Base-by-base conservation (phyloP, 1,140 invertebrate species). In the Papilio glaucus region DNA sequence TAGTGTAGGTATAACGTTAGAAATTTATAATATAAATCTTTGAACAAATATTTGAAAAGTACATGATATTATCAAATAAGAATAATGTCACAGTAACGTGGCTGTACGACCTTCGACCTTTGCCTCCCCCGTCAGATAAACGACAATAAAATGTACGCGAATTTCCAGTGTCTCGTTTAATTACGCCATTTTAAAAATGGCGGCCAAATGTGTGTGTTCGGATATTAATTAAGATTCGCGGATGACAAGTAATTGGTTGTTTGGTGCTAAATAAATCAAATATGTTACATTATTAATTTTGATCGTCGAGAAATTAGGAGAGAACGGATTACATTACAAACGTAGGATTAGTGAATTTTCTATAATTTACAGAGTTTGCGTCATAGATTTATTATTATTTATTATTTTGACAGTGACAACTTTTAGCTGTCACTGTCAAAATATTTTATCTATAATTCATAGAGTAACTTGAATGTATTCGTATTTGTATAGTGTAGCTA, bases 111-210 rank as follows among this genome's bases (percentile, higher is more conserved):
- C 45, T 49, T 18, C 45, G 45, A 49, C 45, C 45, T 49, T 49
- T 49, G 45, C 45, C 45, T 49, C 21, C 21, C 12, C 45, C n/a
- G n/a, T n/a, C 15, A 49, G 45, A 49, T 49, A 49, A 49, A 49
- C 18, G 45, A 49, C 45, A 49, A 49, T 49, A 49, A 49, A 49
- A 49, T 49, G 45, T 49, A 49, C 45, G 45, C 45, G 45, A 49
- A 49, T 49, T 21, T 49, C 21, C 45, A 49, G 21, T 49, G 45
- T 49, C 45, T 49, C 45, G 45, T 49, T 49, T 49, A 49, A 49
- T 49, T 49, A 49, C 45, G 45, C 45, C 45, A 49, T 49, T 49
- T 49, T 49, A 49, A 49, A 49, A 49, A 49, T 49, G 45, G 45
- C 45, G 15, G 45, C 45, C 45, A 18, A 49, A 49, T n/a, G n/a